A percentile compares a stretch with the other conserved stretches of the same genome.
These are phyloP conservation scores for Trissonchulus sp. DNA, from an alignment of 2,888 invertebrate genomes.

Conservation along the genomic window DNA sequence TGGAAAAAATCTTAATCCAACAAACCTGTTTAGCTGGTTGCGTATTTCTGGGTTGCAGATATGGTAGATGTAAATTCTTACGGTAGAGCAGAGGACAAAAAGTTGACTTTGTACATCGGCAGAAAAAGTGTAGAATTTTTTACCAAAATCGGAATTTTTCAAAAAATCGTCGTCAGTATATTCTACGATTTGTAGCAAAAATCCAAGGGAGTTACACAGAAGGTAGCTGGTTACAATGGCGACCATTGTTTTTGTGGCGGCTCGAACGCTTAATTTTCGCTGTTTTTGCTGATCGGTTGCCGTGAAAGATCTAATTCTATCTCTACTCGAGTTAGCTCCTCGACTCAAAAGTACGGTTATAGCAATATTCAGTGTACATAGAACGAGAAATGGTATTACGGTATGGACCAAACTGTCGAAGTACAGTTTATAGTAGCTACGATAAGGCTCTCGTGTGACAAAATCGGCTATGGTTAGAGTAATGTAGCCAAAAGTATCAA, in stretches of 20 bases:
- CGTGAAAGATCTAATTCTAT: too few species aligned
- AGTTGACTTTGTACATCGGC: slow-evolving; percentile 46
- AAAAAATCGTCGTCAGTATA: slow-evolving; percentile 21
- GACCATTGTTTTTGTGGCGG: slow-evolving; percentile 45
- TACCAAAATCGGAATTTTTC: not conserved
- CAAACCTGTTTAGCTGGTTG: slow-evolving; percentile 37
- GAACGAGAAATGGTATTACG: slow-evolving; percentile 16
- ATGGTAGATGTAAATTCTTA: slow-evolving; percentile 48
- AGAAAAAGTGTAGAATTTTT: slow-evolving; percentile 46
- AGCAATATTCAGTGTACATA: not conserved
- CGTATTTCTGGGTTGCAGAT: slow-evolving; percentile 45
- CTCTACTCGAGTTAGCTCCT: not conserved
- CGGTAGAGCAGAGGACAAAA: slow-evolving; percentile 48
- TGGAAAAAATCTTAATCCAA: too few species aligned
- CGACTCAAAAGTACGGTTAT: not conserved
- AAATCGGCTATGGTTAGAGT: not conserved
- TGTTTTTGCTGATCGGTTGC: not conserved
- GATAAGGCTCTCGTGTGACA: not conserved
- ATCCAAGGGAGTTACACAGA: slow-evolving; percentile 46
- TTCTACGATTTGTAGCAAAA: slow-evolving; percentile 46
- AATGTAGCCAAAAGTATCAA: not conserved
- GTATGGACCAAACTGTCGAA: slow-evolving; percentile 23
- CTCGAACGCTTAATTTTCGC: not conserved
- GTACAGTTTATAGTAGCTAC: slow-evolving; percentile 14
- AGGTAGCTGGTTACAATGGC: slow-evolving; percentile 49